Conservation (phyloP, 2,888 invertebrate species). For the Schrankia costaestrigalis region DNA sequence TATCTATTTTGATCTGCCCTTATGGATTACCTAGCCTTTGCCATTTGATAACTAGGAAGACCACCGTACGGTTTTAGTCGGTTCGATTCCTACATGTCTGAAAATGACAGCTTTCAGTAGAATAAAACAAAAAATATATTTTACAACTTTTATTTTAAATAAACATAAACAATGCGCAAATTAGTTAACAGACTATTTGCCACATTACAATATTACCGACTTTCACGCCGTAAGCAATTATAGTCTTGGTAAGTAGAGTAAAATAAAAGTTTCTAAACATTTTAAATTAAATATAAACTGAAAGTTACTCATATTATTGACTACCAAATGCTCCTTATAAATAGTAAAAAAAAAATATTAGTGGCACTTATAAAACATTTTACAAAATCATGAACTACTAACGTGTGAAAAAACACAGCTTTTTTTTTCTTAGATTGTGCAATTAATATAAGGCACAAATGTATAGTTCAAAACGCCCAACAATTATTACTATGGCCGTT, state of each 20-base stretch:
- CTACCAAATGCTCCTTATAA: conserved; percentile 65
- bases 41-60: too few relatives aligned
- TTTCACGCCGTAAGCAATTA: conserved; percentile 42
- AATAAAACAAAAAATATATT: conserved; percentile 29
- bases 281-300: conserved; percentile 47
- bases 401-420: conserved; percentile 24
- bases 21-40: too few relatives aligned
- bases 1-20: too few relatives aligned
- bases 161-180: conserved; percentile 78
- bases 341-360: conserved; percentile 43
- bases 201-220: conserved; percentile 44
- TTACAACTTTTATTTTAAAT: conserved; percentile 69
- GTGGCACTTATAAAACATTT: conserved; percentile 66
- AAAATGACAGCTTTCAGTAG: too few relatives aligned
- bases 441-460: conserved; percentile 55
- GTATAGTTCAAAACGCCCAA: conserved; percentile 30
- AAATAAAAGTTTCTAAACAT: conserved; percentile 46
- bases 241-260: conserved; percentile 45
- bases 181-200: conserved; percentile 61
- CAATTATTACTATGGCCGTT: conserved; percentile 30
- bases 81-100: too few relatives aligned
- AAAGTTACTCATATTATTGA: conserved; percentile 59
- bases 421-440: conserved; percentile 51
- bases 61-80: too few relatives aligned
- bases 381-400: conserved; percentile 26